A percentile compares a stretch with the other conserved stretches of the same genome.
Evolutionary conservation across 2,888 invertebrate species (phyloP).

Genomic region (Orchestes rusci): DNA sequence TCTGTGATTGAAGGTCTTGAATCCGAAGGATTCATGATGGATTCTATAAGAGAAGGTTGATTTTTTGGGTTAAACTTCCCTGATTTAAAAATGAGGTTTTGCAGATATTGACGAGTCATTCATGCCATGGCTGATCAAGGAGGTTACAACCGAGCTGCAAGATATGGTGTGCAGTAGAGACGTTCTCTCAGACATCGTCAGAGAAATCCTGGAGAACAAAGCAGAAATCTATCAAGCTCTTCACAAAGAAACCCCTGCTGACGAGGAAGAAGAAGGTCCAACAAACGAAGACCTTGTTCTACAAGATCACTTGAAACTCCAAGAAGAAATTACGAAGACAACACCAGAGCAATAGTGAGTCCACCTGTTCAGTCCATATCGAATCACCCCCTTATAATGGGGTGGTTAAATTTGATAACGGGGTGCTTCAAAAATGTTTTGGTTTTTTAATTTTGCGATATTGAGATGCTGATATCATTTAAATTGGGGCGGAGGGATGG

Average conservation of each 20-base stretch:
- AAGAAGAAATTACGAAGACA: conserved; percentile 30
- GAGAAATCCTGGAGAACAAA: conserved; percentile 69
- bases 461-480: too few relatives aligned
- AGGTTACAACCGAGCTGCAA: conserved; percentile 74
- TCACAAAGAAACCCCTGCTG: conserved; percentile 35
- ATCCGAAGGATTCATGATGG: conserved; percentile 62
- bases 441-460: too few relatives aligned
- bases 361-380: neutral
- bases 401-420: too few relatives aligned
- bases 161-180: conserved; percentile 74
- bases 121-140: conserved; percentile 80
- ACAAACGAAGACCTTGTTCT: conserved; percentile 34
- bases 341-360: neutral
- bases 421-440: too few relatives aligned
- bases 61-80: too few relatives aligned
- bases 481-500: too few relatives aligned
- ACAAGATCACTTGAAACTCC: conserved; percentile 37
- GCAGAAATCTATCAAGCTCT: conserved; percentile 54
- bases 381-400: too few relatives aligned
- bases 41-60: conserved; percentile 54
- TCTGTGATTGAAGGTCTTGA: conserved; percentile 74
- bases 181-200: conserved; percentile 73
- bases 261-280: conserved; percentile 35
- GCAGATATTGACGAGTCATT: conserved; percentile 71
- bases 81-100: conserved; percentile 31